Percentiles rank a stretch among this genome's conserved stretches.
Evolutionary conservation across 2,113 vertebrate species (phyloP).

Genomic region (Ellobius talpinus): DNA sequence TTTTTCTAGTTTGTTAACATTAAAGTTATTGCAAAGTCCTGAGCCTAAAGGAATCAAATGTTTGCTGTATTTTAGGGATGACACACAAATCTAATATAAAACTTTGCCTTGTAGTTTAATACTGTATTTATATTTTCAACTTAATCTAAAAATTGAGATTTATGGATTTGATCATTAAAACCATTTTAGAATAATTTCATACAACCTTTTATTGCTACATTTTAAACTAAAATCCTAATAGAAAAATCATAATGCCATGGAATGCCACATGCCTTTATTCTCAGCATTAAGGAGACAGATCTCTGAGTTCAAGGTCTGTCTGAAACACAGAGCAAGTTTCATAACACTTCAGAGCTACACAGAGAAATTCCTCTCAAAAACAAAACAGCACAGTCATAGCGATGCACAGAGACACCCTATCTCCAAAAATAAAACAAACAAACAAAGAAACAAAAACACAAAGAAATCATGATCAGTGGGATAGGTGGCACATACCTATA

Average conservation of each 20-base stretch:
- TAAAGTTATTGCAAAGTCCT: neutral
- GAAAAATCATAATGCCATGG: neutral
- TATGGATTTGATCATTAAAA: neutral
- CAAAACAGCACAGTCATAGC: neutral
- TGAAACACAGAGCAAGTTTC: neutral
- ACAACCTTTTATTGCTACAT: neutral
- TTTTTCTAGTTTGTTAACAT: neutral
- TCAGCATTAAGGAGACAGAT: neutral
- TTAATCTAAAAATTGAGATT: neutral
- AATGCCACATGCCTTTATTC: neutral
- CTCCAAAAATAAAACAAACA: too few relatives aligned
- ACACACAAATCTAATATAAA: neutral
- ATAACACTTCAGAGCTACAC: neutral
- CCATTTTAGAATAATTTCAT: neutral
- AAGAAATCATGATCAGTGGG: too few relatives aligned
- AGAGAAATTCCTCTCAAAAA: neutral
- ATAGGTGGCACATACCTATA: too few relatives aligned
- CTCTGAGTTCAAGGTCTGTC: neutral
- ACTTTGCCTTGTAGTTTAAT: neutral
- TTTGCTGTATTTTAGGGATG: neutral
- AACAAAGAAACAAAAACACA: too few relatives aligned
- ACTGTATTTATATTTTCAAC: neutral
- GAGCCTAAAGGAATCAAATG: neutral
- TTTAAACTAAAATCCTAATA: slow-evolving; percentile 32
- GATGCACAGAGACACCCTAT: too few relatives aligned